These are phyloP conservation scores for Drosophila longiperda DNA, from an alignment of 2,888 invertebrate genomes.

Conservation along the genomic window DNA sequence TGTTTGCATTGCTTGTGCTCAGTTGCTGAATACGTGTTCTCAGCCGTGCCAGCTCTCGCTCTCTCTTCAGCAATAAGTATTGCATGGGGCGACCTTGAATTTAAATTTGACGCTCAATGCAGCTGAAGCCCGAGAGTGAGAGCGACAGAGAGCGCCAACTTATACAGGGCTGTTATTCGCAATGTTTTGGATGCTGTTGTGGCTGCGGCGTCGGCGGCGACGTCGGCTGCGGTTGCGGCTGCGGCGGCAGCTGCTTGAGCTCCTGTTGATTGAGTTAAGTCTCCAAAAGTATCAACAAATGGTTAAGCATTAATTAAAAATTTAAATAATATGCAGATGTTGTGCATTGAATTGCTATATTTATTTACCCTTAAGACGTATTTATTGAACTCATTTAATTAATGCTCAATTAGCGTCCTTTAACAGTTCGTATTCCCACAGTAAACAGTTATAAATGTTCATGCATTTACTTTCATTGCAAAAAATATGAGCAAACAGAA, in stretches of 20 bases:
- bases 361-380: background rate
- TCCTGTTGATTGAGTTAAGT: slow-evolving; percentile 68
- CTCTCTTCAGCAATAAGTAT: slow-evolving; percentile 51
- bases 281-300: slow-evolving; percentile 62
- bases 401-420: background rate
- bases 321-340: slow-evolving; percentile 20
- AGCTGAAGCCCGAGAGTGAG: slow-evolving; percentile 14
- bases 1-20: slow-evolving; percentile 49
- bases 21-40: slow-evolving; percentile 62
- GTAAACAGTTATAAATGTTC: slow-evolving; percentile 1
- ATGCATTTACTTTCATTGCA: slow-evolving; percentile 16
- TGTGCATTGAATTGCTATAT: background rate
- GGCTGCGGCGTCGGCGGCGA: slow-evolving; percentile 11
- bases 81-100: slow-evolving; percentile 71
- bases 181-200: slow-evolving; percentile 57
- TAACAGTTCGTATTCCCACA: background rate
- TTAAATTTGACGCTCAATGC: slow-evolving; percentile 65
- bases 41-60: slow-evolving; percentile 4
- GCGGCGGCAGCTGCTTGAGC: slow-evolving; percentile 34
- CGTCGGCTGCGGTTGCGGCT: background rate
- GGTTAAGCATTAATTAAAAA: slow-evolving; percentile 55
- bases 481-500: background rate
- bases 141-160: slow-evolving; percentile 20
- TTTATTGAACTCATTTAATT: slow-evolving; percentile 1
- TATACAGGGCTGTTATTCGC: slow-evolving; percentile 56